Conservation (phyloP, 2,888 invertebrate genomes). For the Caenorhabditis sp. region DNA sequence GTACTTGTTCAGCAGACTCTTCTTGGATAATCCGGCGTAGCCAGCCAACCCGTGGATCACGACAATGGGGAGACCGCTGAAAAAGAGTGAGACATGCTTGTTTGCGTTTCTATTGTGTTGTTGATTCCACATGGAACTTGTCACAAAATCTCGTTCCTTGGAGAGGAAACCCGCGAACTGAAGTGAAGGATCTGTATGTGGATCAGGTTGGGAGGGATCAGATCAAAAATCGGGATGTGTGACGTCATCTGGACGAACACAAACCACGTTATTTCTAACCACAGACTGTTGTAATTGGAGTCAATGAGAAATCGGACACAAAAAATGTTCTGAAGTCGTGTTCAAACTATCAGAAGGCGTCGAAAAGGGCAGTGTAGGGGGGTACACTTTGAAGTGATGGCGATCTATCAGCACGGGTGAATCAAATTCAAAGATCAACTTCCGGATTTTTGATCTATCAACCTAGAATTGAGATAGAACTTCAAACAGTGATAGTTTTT, state of each 20-base stretch:
- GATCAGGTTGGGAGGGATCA: constrained; percentile 16
- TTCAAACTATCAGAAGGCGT: not conserved
- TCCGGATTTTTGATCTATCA: no score
- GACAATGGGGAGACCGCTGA: constrained; percentile 63
- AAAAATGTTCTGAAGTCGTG: no score
- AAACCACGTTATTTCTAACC: constrained; percentile 32
- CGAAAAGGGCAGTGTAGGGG: not conserved
- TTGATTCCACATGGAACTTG: constrained; percentile 1
- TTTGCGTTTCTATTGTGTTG: not conserved
- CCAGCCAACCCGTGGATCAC: constrained; percentile 66
- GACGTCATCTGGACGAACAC: constrained; percentile 36
- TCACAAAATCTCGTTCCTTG: constrained; percentile 1
- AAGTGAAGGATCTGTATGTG: not conserved
- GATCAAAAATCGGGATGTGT: constrained; percentile 55
- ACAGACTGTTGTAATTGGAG: not conserved
- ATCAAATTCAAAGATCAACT: no score
- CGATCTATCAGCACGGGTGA: no score
- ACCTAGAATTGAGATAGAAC: no score
- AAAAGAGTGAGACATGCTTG: constrained; percentile 1
- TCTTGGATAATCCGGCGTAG: constrained; percentile 63
- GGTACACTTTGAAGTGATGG: constrained; percentile 27
- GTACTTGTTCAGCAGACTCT: constrained; percentile 60
- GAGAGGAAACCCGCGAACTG: not conserved
- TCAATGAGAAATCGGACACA: not conserved
- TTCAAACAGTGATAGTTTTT: no score